Conservation (phyloP, 2,888 invertebrate species). For the Drosophila picticornis region DNA sequence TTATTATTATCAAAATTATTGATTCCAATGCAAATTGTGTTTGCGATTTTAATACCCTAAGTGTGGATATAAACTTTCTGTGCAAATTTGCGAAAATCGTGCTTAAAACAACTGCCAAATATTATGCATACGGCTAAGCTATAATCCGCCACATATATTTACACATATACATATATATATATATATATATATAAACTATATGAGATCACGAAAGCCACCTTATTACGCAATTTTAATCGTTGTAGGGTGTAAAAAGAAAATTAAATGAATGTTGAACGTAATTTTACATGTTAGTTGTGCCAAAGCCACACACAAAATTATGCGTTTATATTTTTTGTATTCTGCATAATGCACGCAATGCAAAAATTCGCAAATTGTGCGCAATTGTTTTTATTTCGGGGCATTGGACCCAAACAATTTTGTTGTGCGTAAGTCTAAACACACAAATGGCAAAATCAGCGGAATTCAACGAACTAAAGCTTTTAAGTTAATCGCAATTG, state of each 20-base stretch:
- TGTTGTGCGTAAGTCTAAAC: slow-evolving; percentile 34
- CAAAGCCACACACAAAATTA: slow-evolving; percentile 35
- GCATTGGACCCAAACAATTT: slow-evolving; percentile 13
- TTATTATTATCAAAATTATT: slow-evolving; percentile 52
- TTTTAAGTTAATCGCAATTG: slow-evolving; percentile 53
- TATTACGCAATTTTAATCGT: neutral
- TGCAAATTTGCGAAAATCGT: neutral
- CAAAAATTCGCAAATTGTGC: slow-evolving; percentile 56
- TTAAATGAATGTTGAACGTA: neutral
- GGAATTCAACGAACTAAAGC: slow-evolving; percentile 40
- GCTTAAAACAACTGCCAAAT: neutral
- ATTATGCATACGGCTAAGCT: neutral
- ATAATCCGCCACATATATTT: neutral
- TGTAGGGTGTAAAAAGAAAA: neutral
- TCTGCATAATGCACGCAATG: slow-evolving; percentile 35
- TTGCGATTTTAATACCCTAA: slow-evolving; percentile 9
- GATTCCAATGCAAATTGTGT: slow-evolving; percentile 59
- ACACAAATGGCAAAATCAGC: slow-evolving; percentile 50
- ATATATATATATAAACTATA: neutral
- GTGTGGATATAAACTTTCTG: neutral
- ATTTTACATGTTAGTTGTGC: slow-evolving; percentile 8
- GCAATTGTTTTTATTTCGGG: slow-evolving; percentile 34
- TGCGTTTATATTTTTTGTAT: neutral
- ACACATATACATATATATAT: neutral
- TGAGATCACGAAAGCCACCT: neutral